Base-by-base conservation (phyloP, 2,888 invertebrate genomes). In the Coelinius sp. region DNA sequence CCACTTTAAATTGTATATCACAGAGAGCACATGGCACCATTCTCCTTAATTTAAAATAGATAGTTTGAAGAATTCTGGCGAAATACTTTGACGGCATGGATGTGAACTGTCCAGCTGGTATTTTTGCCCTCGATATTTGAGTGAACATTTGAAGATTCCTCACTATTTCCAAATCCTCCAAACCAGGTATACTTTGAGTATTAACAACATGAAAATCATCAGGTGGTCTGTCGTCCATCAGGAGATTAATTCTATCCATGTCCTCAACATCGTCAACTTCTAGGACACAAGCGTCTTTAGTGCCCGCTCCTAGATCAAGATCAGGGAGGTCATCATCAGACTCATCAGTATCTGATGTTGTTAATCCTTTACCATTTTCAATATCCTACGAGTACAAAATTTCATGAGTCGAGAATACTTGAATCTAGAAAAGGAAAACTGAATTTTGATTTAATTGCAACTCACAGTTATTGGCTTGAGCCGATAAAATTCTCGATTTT, bases 1-100 rank as follows among this genome's bases (percentile, higher is more conserved):
- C 95, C 0, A 97, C 91, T 75, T 94, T 92, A 87, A 97, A 96
- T 80, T 92, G 90, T 31, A 97, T 89, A 85, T 95, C 92, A 76
- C 94, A 93, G 17, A 98, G 89, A 14, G 95, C 95, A 86, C 95
- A 96, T 0, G 97, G 97, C 74, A 93, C 92, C 92, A 97, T 93
- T 12, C 94, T 91, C 10, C 97, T 91, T 80, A 98, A 89, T 88
- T 97, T 98, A 89, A 97, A 97, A 83, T 93, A 95, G 63, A 97
- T 92, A 75, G 94, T 78, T 91, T 90, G 68, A 85, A 91, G 83
- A 59, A 89, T 83, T 73, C 89, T 88, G 8, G 90, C 89, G 74
- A 91, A 90, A 77, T 90, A 89, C 77, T 88, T 89, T 0, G 89
- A 88, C 68, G 87, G 89, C 82, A 89, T 89, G 10, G 88, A 88